Base-by-base conservation (phyloP, 2,888 invertebrate genomes). In the Anthoptus insignis region DNA sequence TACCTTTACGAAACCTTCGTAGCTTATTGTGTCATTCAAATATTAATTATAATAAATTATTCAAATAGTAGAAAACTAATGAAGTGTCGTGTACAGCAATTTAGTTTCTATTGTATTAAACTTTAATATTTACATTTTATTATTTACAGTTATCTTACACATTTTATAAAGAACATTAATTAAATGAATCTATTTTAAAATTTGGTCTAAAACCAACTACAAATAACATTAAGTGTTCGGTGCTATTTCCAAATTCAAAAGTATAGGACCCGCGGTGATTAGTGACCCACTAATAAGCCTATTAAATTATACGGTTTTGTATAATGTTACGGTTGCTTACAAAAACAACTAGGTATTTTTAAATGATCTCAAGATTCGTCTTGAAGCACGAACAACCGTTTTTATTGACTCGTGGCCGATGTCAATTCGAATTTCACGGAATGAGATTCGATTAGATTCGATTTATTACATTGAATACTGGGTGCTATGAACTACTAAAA, bases 201-300 rank as follows among this genome's bases (percentile, higher is more conserved):
- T 74, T 56, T 64, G 37, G 24, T 60, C 76, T 79, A 79, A 78
- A 81, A 80, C 76, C 71, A 78, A 78, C 79, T 80, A 82, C 78
- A 74, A 64, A 73, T 74, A 74, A 69, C 68, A 72, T 69, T 70
- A 61, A 73, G 71, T 73, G 65, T 64, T 76, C 71, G 67, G 82
- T 84, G 82, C 83, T 79, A 76, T 77, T 75, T 75, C 70, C 73
- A 73, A 76, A 73, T 64, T 57, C 29, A 22, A 42, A 58, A 50
- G 53, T 14, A n/a, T n/a, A n/a, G n/a, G n/a, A n/a, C n/a, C n/a
- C n/a, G n/a, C n/a, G n/a, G n/a, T n/a, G n/a, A n/a, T n/a, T n/a
- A n/a, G n/a, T n/a, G n/a, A n/a, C n/a, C n/a, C n/a, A n/a, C n/a
- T n/a, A n/a, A n/a, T n/a, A n/a, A n/a, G n/a, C n/a, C n/a, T n/a